Base-by-base conservation (phyloP, 2,888 invertebrate genomes). In the Lottia scabra region DNA sequence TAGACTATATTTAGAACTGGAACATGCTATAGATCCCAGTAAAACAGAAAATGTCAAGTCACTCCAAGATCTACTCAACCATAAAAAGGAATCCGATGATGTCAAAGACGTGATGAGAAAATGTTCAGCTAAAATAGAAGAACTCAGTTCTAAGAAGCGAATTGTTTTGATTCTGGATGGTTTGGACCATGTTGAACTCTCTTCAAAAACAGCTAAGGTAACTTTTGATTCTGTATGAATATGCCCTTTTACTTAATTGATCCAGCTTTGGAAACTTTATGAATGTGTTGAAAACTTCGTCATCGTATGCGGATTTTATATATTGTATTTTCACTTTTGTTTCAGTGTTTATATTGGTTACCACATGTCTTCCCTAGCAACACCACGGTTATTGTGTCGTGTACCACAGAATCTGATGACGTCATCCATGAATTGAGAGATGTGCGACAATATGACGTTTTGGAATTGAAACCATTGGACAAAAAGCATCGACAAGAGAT, bases 121-220 rank as follows among this genome's bases (percentile, higher is more conserved):
- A 46, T 56, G 27, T 19, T 30, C 19, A 44, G 56, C 46, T n/a
- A 38, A 68, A 26, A 6, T 56, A 23, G 46, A 30, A 48, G 38
- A 19, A 80, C 78, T 67, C 70, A 73, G 23, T 5, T 23, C 16
- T 1, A 56, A 56, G 10, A 56, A 56, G 56, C 56, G 56, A 23
- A 74, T 79, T 4, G 75, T 80, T 3, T 12, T 83, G 6, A 72
- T 82, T 2, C 66, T 83, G 62, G 83, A 83, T 75, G 83, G 81
- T 0, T 67, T 82, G 27, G 81, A 82, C 44, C 81, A 80, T 71
- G 74, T 82, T 8, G 72, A 72, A 23, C 74, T 63, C 23, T 16
- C 69, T 13, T 74, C 75, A 44, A 81, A 81, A 74, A 75, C 78
- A 13, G 77, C 73, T 46, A 81, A 82, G 80, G 83, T 83, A 74